These are phyloP conservation scores for Anas georgica DNA, from an alignment of 2,797 vertebrate genomes.

Conservation along the genomic window DNA sequence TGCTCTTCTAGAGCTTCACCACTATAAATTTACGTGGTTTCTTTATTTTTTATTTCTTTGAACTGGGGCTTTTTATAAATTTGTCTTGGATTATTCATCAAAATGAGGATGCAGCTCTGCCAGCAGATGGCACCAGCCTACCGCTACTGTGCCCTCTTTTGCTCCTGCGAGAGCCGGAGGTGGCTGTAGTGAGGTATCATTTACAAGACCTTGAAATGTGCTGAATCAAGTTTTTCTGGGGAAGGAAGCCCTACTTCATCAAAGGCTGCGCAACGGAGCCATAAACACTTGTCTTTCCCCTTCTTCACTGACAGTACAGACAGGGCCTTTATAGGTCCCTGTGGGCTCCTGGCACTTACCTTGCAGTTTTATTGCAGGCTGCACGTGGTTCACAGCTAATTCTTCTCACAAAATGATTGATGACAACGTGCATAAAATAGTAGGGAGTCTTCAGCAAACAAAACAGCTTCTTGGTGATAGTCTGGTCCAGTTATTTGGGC, in stretches of 20 bases:
- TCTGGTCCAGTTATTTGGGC: background rate
- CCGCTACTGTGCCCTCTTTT: background rate
- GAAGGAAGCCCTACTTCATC: background rate
- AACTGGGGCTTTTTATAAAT: background rate
- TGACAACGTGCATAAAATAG: background rate
- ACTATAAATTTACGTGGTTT: accelerated
- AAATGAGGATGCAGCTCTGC: background rate
- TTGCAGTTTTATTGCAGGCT: background rate
- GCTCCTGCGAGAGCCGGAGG: background rate
- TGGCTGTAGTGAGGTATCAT: background rate
- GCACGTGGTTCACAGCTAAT: background rate
- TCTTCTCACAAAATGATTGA: background rate
- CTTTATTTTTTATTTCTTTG: background rate
- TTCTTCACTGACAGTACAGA: background rate
- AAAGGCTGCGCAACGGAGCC: background rate
- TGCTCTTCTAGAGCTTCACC: background rate
- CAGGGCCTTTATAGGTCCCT: background rate
- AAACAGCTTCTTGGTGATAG: background rate
- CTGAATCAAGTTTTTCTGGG: constrained; percentile 5
- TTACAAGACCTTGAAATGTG: constrained; percentile 35
- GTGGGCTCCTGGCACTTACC: background rate
- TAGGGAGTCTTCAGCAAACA: background rate
- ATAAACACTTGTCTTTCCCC: background rate
- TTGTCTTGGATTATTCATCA: background rate
- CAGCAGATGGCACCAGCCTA: constrained; percentile 61